These are phyloP conservation scores for Erynnis tages DNA, from an alignment of 2,888 invertebrate genomes.

Conservation along the genomic window DNA sequence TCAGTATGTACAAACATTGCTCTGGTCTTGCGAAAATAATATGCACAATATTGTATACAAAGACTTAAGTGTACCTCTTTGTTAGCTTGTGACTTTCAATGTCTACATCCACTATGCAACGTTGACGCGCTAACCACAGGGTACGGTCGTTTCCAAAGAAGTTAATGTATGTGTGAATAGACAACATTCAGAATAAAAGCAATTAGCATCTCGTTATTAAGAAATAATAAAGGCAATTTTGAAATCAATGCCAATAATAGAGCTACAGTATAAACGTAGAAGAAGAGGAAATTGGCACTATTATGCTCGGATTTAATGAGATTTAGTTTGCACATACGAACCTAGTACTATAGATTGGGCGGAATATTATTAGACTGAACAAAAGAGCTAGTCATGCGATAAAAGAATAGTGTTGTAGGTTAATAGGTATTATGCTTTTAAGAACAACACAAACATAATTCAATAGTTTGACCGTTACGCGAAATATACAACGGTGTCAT, in stretches of 20 bases:
- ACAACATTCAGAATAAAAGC: not conserved
- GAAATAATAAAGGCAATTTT: not conserved
- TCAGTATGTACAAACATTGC: no score
- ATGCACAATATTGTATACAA: no score
- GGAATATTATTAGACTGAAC: not conserved
- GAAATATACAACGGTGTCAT: no score
- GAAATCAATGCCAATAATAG: conserved; percentile 1
- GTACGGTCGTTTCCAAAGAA: not conserved
- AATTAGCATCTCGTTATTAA: not conserved
- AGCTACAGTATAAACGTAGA: not conserved
- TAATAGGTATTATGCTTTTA: no score
- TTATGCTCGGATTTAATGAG: not conserved
- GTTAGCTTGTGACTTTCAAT: not conserved
- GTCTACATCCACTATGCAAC: not conserved
- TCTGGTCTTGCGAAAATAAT: no score
- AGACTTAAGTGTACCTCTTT: no score
- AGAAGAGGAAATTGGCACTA: not conserved
- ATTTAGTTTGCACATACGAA: not conserved
- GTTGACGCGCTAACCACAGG: not conserved
- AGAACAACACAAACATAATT: no score
- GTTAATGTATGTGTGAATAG: not conserved
- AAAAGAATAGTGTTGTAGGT: no score
- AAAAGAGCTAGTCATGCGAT: no score
- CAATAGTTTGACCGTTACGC: no score
- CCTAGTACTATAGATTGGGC: no score